A percentile compares a stretch with the other conserved stretches of the same genome.
phyloP scores from a whole-genome alignment of 1,140 invertebrate genomes.

The Andrena cerasifolii region DNA sequence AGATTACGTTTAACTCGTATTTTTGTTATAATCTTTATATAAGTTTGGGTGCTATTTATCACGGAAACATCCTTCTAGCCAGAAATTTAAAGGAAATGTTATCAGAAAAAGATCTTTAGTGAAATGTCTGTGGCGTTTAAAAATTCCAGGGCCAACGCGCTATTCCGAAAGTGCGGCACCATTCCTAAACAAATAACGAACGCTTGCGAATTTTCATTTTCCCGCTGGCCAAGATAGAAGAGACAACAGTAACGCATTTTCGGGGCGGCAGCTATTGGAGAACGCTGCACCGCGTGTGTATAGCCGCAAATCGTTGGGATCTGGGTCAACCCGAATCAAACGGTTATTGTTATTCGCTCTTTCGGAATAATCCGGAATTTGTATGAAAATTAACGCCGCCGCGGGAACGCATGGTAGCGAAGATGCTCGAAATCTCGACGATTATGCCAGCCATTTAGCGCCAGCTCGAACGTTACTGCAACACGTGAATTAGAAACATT shows the following conservation, averaged over 20 bases:
- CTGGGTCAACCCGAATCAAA: slow-evolving; percentile 66
- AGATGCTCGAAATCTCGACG: slow-evolving; percentile 16
- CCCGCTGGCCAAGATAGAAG: slow-evolving; percentile 40
- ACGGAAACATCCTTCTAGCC: no score
- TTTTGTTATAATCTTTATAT: no score
- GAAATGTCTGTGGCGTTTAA: no score
- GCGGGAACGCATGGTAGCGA: not conserved
- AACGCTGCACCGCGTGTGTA: not conserved
- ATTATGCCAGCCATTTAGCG: slow-evolving; percentile 37
- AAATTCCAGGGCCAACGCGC: no score
- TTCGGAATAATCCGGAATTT: slow-evolving; percentile 66
- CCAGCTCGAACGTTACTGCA: slow-evolving; percentile 18
- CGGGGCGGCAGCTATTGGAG: not conserved
- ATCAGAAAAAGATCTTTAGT: no score
- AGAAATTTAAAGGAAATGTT: no score
- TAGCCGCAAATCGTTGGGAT: slow-evolving; percentile 44
- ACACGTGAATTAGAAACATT: slow-evolving; percentile 39
- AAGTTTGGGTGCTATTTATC: no score
- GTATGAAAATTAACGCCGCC: slow-evolving; percentile 68
- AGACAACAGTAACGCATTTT: not conserved
- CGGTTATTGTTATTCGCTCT: slow-evolving; percentile 73
- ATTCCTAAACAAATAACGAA: not conserved
- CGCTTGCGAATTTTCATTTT: slow-evolving; percentile 20
- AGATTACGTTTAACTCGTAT: no score
- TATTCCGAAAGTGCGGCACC: not conserved